Evolutionary conservation across 2,797 vertebrate genomes (phyloP).

Genomic region (Labroides dimidiatus): DNA sequence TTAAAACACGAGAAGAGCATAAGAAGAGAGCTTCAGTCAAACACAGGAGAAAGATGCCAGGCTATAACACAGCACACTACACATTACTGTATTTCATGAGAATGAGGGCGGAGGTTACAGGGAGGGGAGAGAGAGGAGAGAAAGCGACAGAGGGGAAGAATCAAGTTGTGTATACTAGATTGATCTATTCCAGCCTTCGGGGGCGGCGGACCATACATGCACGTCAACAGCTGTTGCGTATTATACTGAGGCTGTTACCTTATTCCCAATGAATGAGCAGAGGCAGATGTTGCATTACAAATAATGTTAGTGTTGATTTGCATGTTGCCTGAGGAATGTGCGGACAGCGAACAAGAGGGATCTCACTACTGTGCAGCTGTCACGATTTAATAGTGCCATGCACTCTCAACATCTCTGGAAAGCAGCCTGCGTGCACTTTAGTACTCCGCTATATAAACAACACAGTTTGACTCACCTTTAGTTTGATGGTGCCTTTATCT

Average conservation of each 20-base stretch:
- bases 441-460: conserved; percentile 20
- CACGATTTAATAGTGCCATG: conserved; percentile 47
- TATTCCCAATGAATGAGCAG: conserved; percentile 79
- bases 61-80: conserved; percentile 42
- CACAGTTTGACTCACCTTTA: conserved; percentile 88
- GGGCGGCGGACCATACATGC: conserved; percentile 76
- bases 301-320: conserved; percentile 78
- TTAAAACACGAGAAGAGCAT: conserved; percentile 6
- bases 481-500: conserved; percentile 93
- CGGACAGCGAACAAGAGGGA: conserved; percentile 58
- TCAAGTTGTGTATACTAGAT: conserved; percentile 71
- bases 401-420: conserved; percentile 47
- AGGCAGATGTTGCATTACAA: conserved; percentile 81
- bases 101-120: conserved; percentile 69
- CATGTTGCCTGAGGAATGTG: conserved; percentile 77
- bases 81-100: conserved; percentile 64
- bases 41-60: conserved; percentile 46
- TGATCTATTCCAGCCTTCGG: conserved; percentile 79
- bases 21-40: conserved; percentile 21
- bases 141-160: conserved; percentile 53
- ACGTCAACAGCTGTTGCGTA: conserved; percentile 81
- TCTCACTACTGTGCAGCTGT: conserved; percentile 80
- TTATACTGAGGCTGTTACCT: conserved; percentile 80
- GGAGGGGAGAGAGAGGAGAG: conserved; percentile 40
- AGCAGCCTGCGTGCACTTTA: conserved; percentile 14